Conservation (phyloP, 2,113 vertebrate species). For the Heptranchias perlo region DNA sequence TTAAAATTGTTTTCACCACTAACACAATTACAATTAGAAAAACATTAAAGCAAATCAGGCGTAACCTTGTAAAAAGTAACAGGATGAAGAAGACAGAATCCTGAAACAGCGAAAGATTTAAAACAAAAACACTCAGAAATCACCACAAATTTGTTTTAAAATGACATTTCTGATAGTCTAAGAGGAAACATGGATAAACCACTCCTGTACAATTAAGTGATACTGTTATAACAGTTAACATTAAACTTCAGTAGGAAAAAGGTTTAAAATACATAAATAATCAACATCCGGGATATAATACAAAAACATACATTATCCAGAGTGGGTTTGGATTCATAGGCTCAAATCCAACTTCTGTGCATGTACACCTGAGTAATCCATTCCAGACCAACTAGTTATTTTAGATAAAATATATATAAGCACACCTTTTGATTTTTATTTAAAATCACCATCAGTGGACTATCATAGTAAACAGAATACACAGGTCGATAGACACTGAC, state of each 20-base stretch:
- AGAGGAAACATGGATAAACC: not conserved
- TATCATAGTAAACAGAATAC: not conserved
- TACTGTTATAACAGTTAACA: not conserved
- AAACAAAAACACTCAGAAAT: not conserved
- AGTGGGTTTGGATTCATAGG: not conserved
- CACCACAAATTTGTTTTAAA: not conserved
- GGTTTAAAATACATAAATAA: not conserved
- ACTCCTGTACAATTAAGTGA: not conserved
- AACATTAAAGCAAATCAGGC: not conserved
- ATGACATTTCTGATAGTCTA: not conserved
- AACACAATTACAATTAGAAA: not conserved
- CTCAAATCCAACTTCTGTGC: not conserved
- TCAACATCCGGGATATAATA: not conserved
- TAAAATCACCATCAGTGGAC: not conserved
- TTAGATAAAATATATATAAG: not conserved
- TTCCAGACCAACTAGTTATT: not conserved
- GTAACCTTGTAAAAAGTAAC: not conserved
- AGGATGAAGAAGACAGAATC: not conserved
- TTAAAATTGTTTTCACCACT: not conserved
- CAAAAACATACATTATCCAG: not conserved
- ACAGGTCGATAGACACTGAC: not conserved
- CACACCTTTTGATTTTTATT: not conserved
- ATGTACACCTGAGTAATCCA: constrained; percentile 14
- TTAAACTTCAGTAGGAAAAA: not conserved
- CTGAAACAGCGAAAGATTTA: not conserved